Conservation (phyloP, 2,888 invertebrate genomes). For the Cosmopolites sordidus region DNA sequence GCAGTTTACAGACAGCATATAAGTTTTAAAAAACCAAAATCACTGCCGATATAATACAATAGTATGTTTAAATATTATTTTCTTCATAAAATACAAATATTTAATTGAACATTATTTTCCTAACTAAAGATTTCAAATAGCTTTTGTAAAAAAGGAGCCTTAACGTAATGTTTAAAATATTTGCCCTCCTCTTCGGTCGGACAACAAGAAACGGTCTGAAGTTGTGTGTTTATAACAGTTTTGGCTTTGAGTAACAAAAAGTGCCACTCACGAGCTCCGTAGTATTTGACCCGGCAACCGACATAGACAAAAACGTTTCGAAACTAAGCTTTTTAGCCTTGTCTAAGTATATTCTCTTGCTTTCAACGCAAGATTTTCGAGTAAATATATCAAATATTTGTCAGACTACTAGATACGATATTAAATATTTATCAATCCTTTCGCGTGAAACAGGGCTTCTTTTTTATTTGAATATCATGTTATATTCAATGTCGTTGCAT, state of each 20-base stretch:
- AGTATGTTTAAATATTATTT: too few relatives aligned
- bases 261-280: not conserved
- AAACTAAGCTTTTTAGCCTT: not conserved
- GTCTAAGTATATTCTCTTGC: slow-evolving; percentile 1
- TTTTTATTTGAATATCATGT: slow-evolving; percentile 13
- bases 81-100: too few relatives aligned
- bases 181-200: not conserved
- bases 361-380: slow-evolving; percentile 4
- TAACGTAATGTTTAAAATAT: not conserved
- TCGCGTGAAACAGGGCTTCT: slow-evolving; percentile 3
- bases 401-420: slow-evolving; percentile 3
- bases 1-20: too few relatives aligned
- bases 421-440: slow-evolving; percentile 11
- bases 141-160: too few relatives aligned
- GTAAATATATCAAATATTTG: slow-evolving; percentile 10
- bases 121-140: too few relatives aligned
- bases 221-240: slow-evolving; percentile 2
- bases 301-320: not conserved
- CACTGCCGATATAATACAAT: too few relatives aligned
- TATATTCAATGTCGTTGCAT: slow-evolving; percentile 8
- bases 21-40: too few relatives aligned
- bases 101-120: too few relatives aligned
- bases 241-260: slow-evolving; percentile 1
- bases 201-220: not conserved
- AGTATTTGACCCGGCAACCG: slow-evolving; percentile 1